Evolutionary conservation across 2,888 invertebrate species (phyloP).

Genomic region (Pegoplata infirma): DNA sequence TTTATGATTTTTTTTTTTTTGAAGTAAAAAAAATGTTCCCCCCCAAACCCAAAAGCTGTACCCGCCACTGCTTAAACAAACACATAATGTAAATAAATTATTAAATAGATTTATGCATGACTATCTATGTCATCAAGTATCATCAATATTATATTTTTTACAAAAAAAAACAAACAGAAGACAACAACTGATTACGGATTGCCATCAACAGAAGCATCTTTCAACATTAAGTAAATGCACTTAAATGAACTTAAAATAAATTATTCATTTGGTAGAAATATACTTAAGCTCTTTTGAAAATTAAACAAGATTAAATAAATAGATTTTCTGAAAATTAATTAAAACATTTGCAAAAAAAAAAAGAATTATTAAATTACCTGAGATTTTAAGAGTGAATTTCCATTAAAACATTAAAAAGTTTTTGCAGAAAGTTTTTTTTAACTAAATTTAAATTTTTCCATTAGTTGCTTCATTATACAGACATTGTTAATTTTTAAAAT

Average conservation of each 20-base stretch:
- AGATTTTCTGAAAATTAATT: too few species aligned
- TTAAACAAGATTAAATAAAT: too few species aligned
- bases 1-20: too few species aligned
- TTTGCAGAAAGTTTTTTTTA: neutral
- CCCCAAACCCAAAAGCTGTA: too few species aligned
- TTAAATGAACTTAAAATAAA: neutral
- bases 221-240: neutral
- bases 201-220: neutral
- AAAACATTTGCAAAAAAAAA: too few species aligned
- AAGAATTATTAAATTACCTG: neutral
- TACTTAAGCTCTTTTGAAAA: neutral
- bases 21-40: too few species aligned
- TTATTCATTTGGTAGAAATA: neutral
- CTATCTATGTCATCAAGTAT: neutral
- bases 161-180: neutral
- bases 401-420: neutral
- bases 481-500: neutral
- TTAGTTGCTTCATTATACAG: neutral
- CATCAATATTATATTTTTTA: neutral
- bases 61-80: too few species aligned
- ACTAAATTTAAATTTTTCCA: neutral
- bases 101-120: conserved; percentile 1
- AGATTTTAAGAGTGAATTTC: neutral
- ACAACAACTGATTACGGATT: neutral
- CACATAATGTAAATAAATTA: conserved; percentile 6